These are phyloP conservation scores for Anisognathus igniventris DNA, from an alignment of 2,797 vertebrate genomes.

Conservation along the genomic window DNA sequence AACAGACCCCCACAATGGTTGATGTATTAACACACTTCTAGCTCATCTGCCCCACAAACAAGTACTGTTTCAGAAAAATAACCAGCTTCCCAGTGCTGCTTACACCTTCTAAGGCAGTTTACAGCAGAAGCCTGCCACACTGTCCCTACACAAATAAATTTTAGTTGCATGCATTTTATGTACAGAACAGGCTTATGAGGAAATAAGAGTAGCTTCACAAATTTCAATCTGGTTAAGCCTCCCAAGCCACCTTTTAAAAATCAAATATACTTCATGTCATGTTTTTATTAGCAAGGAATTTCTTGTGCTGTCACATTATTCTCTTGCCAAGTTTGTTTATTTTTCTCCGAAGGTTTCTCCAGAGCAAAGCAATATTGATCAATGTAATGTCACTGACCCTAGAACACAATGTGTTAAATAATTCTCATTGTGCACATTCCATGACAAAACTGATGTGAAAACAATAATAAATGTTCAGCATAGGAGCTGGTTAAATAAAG, in stretches of 20 bases:
- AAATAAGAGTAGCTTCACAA: background rate
- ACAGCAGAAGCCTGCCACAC: background rate
- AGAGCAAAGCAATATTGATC: background rate
- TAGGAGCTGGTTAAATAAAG: background rate
- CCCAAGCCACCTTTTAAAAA: background rate
- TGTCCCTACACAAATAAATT: background rate
- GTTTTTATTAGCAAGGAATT: background rate
- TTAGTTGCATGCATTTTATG: background rate
- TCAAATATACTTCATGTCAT: background rate
- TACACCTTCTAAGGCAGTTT: background rate
- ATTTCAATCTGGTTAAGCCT: background rate
- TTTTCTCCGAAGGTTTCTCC: background rate
- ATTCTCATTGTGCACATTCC: background rate
- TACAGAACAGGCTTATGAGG: background rate
- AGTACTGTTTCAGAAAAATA: background rate
- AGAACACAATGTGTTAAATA: background rate
- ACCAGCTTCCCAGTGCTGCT: background rate
- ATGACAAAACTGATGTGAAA: background rate
- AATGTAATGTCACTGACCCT: background rate
- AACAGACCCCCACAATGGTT: background rate
- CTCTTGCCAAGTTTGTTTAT: background rate
- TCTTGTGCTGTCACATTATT: background rate
- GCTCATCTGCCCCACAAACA: background rate
- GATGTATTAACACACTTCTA: background rate
- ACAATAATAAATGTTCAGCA: background rate